Conservation (phyloP, 2,888 invertebrate species). For the Mechanitis messenoides region DNA sequence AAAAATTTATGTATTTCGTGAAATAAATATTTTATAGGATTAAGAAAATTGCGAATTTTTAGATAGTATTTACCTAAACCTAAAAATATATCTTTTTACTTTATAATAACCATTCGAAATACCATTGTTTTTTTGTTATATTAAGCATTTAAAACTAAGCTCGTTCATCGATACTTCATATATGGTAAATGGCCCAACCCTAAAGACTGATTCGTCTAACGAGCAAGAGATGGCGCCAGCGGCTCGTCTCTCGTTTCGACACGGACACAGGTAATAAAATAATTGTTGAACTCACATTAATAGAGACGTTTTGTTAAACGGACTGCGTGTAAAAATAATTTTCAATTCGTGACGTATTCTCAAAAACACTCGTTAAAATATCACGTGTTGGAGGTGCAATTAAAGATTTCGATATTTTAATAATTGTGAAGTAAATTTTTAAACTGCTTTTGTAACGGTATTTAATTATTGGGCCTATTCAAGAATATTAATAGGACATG, state of each 20-base stretch:
- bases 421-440: conserved; percentile 10
- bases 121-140: neutral
- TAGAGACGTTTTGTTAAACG: conserved; percentile 36
- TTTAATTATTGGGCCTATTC: conserved; percentile 1
- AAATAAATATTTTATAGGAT: neutral
- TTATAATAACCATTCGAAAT: neutral
- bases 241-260: conserved; percentile 42
- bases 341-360: conserved; percentile 30
- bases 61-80: neutral
- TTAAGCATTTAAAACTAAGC: neutral
- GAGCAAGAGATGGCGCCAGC: conserved; percentile 57
- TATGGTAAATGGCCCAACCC: conserved; percentile 17
- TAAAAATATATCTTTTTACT: neutral
- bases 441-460: neutral
- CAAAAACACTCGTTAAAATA: conserved; percentile 14
- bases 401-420: conserved; percentile 14
- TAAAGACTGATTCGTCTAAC: conserved; percentile 37
- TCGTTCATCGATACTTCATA: conserved; percentile 22
- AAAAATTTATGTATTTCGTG: neutral
- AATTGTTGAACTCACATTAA: conserved; percentile 42
- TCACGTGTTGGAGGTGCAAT: conserved; percentile 22
- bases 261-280: conserved; percentile 51
- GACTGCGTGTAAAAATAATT: conserved; percentile 33
- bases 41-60: neutral
- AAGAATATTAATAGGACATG: too few relatives aligned